A percentile compares a stretch with the other conserved stretches of the same genome.
Conservation (phyloP, 2,113 vertebrate genomes). For the Onychorhynchus coronatus region DNA sequence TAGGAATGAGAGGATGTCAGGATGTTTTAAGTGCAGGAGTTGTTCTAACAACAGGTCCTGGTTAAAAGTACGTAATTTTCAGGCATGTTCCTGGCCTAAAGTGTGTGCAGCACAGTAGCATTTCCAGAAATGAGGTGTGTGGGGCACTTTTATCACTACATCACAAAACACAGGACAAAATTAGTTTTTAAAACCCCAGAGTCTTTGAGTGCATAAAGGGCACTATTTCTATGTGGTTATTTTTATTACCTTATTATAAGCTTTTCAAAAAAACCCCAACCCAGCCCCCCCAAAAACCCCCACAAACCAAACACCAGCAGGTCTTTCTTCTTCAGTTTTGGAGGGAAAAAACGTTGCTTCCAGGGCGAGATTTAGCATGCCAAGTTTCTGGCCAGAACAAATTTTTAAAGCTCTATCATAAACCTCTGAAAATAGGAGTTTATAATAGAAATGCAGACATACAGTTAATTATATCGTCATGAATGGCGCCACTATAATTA, state of each 20-base stretch:
- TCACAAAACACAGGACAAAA: neutral
- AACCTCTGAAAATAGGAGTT: slow-evolving; percentile 68
- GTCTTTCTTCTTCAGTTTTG: slow-evolving; percentile 25
- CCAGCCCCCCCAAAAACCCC: neutral
- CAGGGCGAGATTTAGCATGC: slow-evolving; percentile 8
- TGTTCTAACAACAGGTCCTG: slow-evolving; percentile 9
- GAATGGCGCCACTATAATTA: slow-evolving; percentile 78
- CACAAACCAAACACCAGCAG: neutral
- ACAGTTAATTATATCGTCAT: slow-evolving; percentile 72
- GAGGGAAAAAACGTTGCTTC: neutral
- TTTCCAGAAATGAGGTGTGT: neutral
- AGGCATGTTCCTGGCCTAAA: neutral
- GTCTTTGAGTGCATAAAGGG: neutral
- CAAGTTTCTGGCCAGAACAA: slow-evolving; percentile 50
- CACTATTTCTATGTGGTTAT: neutral
- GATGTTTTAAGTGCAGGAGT: neutral
- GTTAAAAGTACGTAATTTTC: slow-evolving; percentile 17
- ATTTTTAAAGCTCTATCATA: slow-evolving; percentile 70
- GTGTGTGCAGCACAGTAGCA: neutral
- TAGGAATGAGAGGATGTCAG: neutral
- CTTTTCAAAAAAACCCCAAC: neutral
- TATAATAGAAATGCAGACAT: slow-evolving; percentile 75
- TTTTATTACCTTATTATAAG: neutral
- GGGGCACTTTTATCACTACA: neutral
- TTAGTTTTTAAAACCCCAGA: neutral